Evolutionary conservation across 1,140 invertebrate genomes (phyloP).

Genomic region (Brachionus paranguensis): DNA sequence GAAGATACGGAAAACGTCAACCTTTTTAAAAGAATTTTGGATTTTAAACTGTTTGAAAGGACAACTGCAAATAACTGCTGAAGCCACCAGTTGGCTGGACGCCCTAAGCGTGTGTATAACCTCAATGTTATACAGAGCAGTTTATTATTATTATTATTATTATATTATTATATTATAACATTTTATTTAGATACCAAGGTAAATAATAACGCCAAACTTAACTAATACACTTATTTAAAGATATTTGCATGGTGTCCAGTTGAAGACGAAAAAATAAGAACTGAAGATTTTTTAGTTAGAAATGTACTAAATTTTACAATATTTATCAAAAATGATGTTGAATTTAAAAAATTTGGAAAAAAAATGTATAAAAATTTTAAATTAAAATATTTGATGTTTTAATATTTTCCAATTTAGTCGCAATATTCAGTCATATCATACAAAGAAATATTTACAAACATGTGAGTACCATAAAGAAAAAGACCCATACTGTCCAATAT

Average conservation of each 20-base stretch:
- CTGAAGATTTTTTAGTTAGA: slow-evolving; percentile 11
- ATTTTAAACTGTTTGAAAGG: too few relatives aligned
- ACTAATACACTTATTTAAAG: neutral
- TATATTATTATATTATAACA: too few relatives aligned
- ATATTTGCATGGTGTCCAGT: slow-evolving; percentile 27
- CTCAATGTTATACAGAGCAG: too few relatives aligned
- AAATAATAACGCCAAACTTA: neutral
- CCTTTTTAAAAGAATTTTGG: too few relatives aligned
- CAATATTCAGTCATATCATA: slow-evolving; percentile 12
- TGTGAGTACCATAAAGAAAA: neutral
- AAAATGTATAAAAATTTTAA: slow-evolving; percentile 16
- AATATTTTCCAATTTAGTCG: neutral
- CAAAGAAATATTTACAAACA: neutral
- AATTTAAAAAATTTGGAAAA: slow-evolving; percentile 41
- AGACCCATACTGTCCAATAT: slow-evolving; percentile 58
- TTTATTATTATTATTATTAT: too few relatives aligned
- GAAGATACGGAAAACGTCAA: too few relatives aligned
- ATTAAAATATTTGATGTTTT: neutral
- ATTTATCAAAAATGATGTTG: slow-evolving; percentile 42
- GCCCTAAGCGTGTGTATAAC: too few relatives aligned
- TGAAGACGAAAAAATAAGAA: slow-evolving; percentile 3
- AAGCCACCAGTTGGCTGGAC: too few relatives aligned
- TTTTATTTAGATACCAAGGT: too few relatives aligned
- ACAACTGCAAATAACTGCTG: too few relatives aligned
- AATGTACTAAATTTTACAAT: slow-evolving; percentile 41